phyloP scores from a whole-genome alignment of 2,888 invertebrate genomes.

The Drosophila bunnanda region DNA sequence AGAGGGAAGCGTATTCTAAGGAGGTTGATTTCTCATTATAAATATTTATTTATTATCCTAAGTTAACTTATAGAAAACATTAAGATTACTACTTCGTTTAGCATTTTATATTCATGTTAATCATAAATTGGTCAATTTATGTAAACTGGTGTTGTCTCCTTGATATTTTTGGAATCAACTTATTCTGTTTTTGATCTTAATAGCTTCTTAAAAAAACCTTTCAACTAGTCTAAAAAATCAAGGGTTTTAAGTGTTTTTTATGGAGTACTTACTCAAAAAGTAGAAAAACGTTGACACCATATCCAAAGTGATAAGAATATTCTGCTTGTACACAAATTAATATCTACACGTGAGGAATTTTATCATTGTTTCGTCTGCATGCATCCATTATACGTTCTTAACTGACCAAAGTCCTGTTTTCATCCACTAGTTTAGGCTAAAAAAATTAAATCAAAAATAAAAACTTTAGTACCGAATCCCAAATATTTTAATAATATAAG shows the following conservation, averaged over 20 bases:
- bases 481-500: background rate
- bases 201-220: background rate
- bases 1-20: slow-evolving; percentile 85
- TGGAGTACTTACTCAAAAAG: slow-evolving; percentile 10
- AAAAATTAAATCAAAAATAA: background rate
- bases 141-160: background rate
- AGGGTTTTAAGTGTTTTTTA: background rate
- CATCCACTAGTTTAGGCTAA: slow-evolving; percentile 4
- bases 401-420: slow-evolving; percentile 2
- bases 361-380: background rate
- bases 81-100: background rate
- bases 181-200: background rate
- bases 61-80: slow-evolving; percentile 16
- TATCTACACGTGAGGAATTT: background rate
- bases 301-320: slow-evolving; percentile 11
- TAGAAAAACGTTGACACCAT: slow-evolving; percentile 1
- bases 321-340: background rate
- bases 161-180: slow-evolving; percentile 1
- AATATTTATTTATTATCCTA: slow-evolving; percentile 23
- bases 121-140: slow-evolving; percentile 7
- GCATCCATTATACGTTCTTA: slow-evolving; percentile 1
- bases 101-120: slow-evolving; percentile 1
- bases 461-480: background rate
- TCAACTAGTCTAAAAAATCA: background rate
- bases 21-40: slow-evolving; percentile 79